Base-by-base conservation (phyloP, 2,888 invertebrate species). In the Drosophila paracracens region DNA sequence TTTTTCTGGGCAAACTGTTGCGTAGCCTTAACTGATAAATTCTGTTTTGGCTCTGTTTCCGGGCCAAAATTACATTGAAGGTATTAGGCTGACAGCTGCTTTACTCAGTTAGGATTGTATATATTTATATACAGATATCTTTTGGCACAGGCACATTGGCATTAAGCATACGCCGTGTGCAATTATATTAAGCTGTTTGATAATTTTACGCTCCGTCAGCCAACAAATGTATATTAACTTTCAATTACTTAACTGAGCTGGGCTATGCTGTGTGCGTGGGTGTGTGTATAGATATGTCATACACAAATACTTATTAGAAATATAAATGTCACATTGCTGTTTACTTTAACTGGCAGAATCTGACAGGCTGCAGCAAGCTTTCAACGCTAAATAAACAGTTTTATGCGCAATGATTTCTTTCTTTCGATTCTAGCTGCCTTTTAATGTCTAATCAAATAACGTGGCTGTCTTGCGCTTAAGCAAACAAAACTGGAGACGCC, bases 401-500 rank as follows among this genome's bases (percentile, higher is more conserved):
- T 71, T 65, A 29, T 52, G 36, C 40, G 51, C 53, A 50, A 46
- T 46, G 46, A 61, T 80, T 46, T 40, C 43, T 48, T 46, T 27
- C n/a, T 40, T 29, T 38, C 11, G 35, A 36, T 59, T 35, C 69
- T 59, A 48, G 70, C 52, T 70, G 69, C 70, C 70, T 79, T 79
- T 81, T 76, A 74, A 83, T 83, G 81, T 77, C 79, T 79, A 76
- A 81, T 84, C 87, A 84, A 84, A 79, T 77, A 82, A 72, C 56
- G 50, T 40, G 48, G 36, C 61, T 64, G 64, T 68, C 67, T 51
- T 48, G 38, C 25, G 70, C 73, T 61, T 66, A 76, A 74, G 27
- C 66, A 79, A 83, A 73, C 75, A 76, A 60, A 57, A 63, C 72
- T 66, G 61, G 68, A 70, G 65, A 36, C 53, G 51, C 40, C 11